Evolutionary conservation across 2,797 vertebrate genomes (phyloP).

Genomic region (Notamacropus eugenii): DNA sequence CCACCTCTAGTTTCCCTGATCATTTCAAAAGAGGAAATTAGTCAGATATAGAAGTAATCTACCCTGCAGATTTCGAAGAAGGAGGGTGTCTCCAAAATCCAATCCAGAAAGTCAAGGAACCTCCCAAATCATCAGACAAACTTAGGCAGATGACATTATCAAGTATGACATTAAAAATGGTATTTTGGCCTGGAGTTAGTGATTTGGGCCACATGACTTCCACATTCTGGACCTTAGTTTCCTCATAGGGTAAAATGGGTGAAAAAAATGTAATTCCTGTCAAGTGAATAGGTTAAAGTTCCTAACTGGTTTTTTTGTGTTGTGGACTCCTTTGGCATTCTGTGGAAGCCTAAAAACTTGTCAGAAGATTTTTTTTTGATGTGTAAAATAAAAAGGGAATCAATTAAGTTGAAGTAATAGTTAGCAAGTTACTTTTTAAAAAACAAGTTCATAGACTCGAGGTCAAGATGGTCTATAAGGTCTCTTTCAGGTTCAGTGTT

Average conservation of each 20-base stretch:
- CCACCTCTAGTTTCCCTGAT: not conserved
- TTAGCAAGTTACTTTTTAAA: not conserved
- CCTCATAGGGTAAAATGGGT: not conserved
- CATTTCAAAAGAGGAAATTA: not conserved
- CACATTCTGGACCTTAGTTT: not conserved
- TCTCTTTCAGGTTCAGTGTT: not conserved
- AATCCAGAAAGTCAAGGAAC: too few relatives aligned
- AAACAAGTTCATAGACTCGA: not conserved
- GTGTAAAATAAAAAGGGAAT: not conserved
- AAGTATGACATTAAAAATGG: not conserved
- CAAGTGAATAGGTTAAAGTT: not conserved
- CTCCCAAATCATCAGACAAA: not conserved
- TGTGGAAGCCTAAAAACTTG: not conserved
- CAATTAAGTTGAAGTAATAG: not conserved
- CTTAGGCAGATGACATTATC: not conserved
- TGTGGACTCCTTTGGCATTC: not conserved
- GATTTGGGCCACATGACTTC: not conserved
- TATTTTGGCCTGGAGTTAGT: not conserved
- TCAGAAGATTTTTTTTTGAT: not conserved
- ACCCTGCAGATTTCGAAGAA: not conserved
- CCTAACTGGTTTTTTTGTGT: not conserved
- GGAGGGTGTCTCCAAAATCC: not conserved
- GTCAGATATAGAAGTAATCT: too few relatives aligned
- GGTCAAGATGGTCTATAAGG: not conserved
- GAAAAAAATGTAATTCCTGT: not conserved